Evolutionary conservation across 2,888 invertebrate genomes (phyloP).

Genomic region (Scaptomyza parva): DNA sequence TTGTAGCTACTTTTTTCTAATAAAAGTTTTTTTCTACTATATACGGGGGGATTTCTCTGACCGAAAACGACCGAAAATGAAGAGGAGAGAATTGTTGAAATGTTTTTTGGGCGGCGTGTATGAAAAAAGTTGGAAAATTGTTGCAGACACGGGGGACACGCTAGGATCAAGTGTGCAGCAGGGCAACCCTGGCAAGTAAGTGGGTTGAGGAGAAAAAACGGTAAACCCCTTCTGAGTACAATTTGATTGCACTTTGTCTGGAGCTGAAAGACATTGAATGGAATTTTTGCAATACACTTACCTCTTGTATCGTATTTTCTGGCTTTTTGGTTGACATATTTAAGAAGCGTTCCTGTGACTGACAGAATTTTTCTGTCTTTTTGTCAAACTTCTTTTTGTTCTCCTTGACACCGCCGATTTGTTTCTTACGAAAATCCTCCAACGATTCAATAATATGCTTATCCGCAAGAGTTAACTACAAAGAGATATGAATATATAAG

Average conservation of each 20-base stretch:
- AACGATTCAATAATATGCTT: constrained; percentile 97
- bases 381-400: constrained; percentile 98
- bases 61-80: too few species aligned
- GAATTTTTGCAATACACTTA: constrained; percentile 82
- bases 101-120: constrained; percentile 16
- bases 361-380: constrained; percentile 98
- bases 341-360: constrained; percentile 97
- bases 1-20: too few species aligned
- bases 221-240: constrained; percentile 35
- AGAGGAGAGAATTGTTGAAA: neutral
- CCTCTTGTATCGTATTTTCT: constrained; percentile 96
- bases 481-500: too few species aligned
- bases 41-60: neutral
- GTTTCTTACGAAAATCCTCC: constrained; percentile 96
- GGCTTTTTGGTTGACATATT: constrained; percentile 96
- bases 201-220: too few species aligned
- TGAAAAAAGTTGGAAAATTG: neutral
- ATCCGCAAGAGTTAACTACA: constrained; percentile 95
- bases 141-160: constrained; percentile 15
- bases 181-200: too few species aligned
- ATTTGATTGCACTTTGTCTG: constrained; percentile 52
- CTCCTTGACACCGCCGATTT: constrained; percentile 97
- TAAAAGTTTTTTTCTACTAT: constrained; percentile 13
- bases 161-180: constrained; percentile 27
- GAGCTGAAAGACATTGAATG: neutral